A percentile compares a stretch with the other conserved stretches of the same genome.
Conservation (phyloP, 2,888 invertebrate species). For the Anodontia alba region DNA sequence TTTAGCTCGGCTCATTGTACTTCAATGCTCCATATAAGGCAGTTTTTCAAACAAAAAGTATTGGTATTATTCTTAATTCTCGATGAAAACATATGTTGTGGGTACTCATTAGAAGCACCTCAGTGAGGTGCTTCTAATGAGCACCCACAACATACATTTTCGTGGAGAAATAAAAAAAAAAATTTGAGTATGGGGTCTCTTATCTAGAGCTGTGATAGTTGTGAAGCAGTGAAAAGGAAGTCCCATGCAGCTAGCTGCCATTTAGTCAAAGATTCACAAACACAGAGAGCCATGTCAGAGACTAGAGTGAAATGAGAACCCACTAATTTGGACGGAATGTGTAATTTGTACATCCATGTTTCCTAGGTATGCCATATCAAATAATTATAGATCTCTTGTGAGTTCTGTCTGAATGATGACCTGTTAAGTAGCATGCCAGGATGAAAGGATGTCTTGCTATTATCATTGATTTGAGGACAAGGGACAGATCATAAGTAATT, state of each 20-base stretch:
- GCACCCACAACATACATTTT: no score
- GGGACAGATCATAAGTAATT: slow-evolving; percentile 1
- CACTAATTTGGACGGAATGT: slow-evolving; percentile 53
- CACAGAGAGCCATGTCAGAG: slow-evolving; percentile 21
- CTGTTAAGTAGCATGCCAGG: slow-evolving; percentile 8
- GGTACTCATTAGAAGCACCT: no score
- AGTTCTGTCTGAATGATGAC: slow-evolving; percentile 13
- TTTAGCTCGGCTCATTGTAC: background rate
- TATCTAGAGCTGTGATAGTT: no score
- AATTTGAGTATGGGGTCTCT: no score
- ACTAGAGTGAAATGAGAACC: slow-evolving; percentile 55
- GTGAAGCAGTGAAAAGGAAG: background rate
- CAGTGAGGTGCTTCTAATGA: no score
- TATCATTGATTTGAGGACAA: slow-evolving; percentile 1
- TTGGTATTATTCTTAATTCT: no score
- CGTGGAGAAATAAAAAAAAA: no score
- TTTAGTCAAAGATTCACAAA: slow-evolving; percentile 28
- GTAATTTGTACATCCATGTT: slow-evolving; percentile 43
- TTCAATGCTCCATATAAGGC: no score
- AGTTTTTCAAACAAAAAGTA: no score
- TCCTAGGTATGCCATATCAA: slow-evolving; percentile 7
- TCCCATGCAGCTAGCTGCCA: slow-evolving; percentile 27
- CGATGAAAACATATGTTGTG: no score
- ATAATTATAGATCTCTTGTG: slow-evolving; percentile 6
- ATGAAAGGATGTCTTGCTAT: slow-evolving; percentile 4